Evolutionary conservation across 2,797 vertebrate genomes (phyloP), one percentile per base, ranked within the genome.

Genomic region (Sebastes reedi): DNA sequence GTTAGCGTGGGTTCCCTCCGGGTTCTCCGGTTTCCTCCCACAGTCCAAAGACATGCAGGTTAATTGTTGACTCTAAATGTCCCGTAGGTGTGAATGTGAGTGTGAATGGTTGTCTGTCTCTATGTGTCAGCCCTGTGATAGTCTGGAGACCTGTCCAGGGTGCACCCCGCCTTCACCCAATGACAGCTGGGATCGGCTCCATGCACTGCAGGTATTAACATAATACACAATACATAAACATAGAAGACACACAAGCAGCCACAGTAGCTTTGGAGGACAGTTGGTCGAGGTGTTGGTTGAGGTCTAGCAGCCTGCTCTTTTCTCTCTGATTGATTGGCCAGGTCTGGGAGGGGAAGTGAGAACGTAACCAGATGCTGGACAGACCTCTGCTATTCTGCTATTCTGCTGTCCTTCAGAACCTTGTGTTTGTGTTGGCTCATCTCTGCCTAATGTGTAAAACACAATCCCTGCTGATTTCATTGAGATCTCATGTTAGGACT

Each of bases 381-480:
- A 72, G 83, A 86, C 77, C 42, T 46, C 42, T 46, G 42, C 61
- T 42, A 42, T 42, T 81, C 74, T 87, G 85, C 92, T 94, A 89
- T 93, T 90, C 78, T 78, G 85, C 90, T 90, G 88, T 93, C 91
- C 88, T 93, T 89, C 86, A 84, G 88, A 82, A 80, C 84, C 75
- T 65, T 71, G 87, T 92, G 88, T 95, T 95, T 93, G 84, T 84
- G 25, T 94, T 95, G 94, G 93, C 92, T 75, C 61, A 55, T 72
- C 61, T 54, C 72, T 67, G 80, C 76, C 81, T 94, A 93, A 94
- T 94, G 91, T 75, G 83, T 92, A 92, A 94, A 94, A 94, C 93
- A 94, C 87, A 85, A 74, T 81, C 90, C 60, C 66, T 88, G 71
- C 83, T 84, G 86, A 81, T 81, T 67, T 79, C 65, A 59, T 50